Base-by-base conservation (phyloP, 2,888 invertebrate species). In the Gnatocerus cornutus region DNA sequence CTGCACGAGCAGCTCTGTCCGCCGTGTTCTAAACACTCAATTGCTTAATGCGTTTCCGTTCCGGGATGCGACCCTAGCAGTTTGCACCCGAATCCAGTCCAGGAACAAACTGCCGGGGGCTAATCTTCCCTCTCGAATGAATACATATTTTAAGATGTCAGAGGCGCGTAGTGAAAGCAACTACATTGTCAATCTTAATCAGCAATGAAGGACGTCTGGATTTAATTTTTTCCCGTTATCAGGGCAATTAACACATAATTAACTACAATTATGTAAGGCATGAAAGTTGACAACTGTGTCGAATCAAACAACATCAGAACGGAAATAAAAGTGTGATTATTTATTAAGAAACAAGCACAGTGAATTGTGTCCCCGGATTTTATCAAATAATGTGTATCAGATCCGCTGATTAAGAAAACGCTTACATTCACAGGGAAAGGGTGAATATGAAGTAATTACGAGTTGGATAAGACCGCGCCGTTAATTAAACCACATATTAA, bases 1-100 rank as follows among this genome's bases (percentile, higher is more conserved):
- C 92, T 79, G 93, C 91, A 84, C 93, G 89, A 80, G 93, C 93
- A 87, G 92, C 90, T 84, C 91, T 90, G 88, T 92, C 93, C 82
- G 93, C 92, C 81, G 92, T 91, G 85, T 90, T 90, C 93, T 93
- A 86, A 85, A 85, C 84, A 84, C 79, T 77, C 72, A 74, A 74
- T 63, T 67, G 64, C 33, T 58, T 67, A 41, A 21, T 56, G 46
- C 4, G 27, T 13, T 14, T 45, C 33, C 46, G 64, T 59, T 55
- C 4, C 21, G 21, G 21, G 21, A 21, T 21, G 4, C 21, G 21
- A 21, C 21, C 21, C 21, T 21, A 21, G 21, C 21, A 21, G 21
- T 21, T 21, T 21, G 21, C 21, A 4, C 21, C 21, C 21, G 21
- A 4, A 21, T 21, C 21, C 4, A 3, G 21, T 21, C 21, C 21